Base-by-base conservation (phyloP, 2,888 invertebrate genomes). In the Caenorhabditis parvicauda region DNA sequence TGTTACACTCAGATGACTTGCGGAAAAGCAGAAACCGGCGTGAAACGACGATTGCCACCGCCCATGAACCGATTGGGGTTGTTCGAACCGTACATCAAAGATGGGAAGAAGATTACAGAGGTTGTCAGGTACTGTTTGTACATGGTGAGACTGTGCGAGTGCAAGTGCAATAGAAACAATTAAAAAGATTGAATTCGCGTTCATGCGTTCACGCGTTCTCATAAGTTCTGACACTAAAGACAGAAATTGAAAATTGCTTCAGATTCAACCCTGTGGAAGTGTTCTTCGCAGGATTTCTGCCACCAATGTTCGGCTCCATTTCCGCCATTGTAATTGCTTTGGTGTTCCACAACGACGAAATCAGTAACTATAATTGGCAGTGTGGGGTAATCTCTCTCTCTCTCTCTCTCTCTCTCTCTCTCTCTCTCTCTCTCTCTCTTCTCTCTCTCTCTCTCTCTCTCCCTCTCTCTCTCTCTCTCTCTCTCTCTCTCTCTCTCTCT, bases 331-430 rank as follows among this genome's bases (percentile, higher is more conserved):
- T 69, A n/a, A 70, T 77, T 19, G 79, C 79, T 12, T 59, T 79
- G 9, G 47, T 53, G 52, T 73, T 78, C 45, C 79, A 79, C 62
- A 76, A 78, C 41, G 77, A 79, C 53, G 74, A 79, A 48, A 79
- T 79, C 49, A 68, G 68, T 46, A 77, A 76, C 47, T 79, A 79
- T 58, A 79, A 79, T 56, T 79, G 79, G 79, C 79, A 79, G 57
- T 79, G 79, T 51, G 79, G 79, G 29, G 79, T 79, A 42, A 67
- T 67, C 63, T 6, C 9, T 39, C 2, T 14, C 28, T 2, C 14
- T 19, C 25, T 38, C 7, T 17, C 25, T 5, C 45, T 22, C 14
- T 0, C 51, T 21, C 17, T 47, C 41, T 14, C 27, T 39, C 7
- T 39, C n/a, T 17, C 25, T 5, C 45, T 22, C 14, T 0, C 51